Conservation (phyloP, 2,888 invertebrate species). For the Craniophora ligustri region DNA sequence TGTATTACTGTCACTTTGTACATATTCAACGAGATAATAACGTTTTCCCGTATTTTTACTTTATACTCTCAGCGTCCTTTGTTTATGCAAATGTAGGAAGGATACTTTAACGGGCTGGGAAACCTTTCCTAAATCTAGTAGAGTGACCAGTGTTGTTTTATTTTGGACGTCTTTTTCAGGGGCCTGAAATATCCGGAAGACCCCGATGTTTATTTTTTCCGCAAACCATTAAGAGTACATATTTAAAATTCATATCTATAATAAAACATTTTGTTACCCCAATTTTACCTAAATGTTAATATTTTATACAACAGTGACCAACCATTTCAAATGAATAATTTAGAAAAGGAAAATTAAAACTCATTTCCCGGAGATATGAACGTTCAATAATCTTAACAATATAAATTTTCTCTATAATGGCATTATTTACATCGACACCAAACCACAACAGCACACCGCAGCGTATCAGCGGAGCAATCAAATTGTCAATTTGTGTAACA, state of each 20-base stretch:
- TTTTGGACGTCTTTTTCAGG: neutral
- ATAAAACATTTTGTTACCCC: too few relatives aligned
- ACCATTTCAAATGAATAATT: neutral
- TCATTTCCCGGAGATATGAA: neutral
- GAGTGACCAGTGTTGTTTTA: slow-evolving; percentile 18
- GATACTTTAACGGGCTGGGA: slow-evolving; percentile 7
- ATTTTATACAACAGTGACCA: neutral
- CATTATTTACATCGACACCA: slow-evolving; percentile 10
- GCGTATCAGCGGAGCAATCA: slow-evolving; percentile 23
- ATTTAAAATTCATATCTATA: neutral
- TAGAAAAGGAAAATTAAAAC: neutral
- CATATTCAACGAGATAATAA: slow-evolving; percentile 37
- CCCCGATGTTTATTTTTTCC: neutral
- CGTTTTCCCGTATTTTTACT: slow-evolving; percentile 35
- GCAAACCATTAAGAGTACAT: neutral
- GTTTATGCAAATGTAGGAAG: slow-evolving; percentile 26
- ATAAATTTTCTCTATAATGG: slow-evolving; percentile 12
- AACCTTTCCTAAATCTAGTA: slow-evolving; percentile 18
- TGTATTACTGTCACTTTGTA: slow-evolving; percentile 20
- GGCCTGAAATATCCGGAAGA: neutral
- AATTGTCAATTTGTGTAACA: slow-evolving; percentile 35
- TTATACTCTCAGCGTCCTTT: slow-evolving; percentile 19
- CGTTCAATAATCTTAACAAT: neutral
- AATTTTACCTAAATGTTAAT: neutral
- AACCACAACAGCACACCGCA: slow-evolving; percentile 19